Evolutionary conservation across 2,113 vertebrate species (phyloP), one percentile per base, ranked within the genome.

Genomic region (Alectura lathami): DNA sequence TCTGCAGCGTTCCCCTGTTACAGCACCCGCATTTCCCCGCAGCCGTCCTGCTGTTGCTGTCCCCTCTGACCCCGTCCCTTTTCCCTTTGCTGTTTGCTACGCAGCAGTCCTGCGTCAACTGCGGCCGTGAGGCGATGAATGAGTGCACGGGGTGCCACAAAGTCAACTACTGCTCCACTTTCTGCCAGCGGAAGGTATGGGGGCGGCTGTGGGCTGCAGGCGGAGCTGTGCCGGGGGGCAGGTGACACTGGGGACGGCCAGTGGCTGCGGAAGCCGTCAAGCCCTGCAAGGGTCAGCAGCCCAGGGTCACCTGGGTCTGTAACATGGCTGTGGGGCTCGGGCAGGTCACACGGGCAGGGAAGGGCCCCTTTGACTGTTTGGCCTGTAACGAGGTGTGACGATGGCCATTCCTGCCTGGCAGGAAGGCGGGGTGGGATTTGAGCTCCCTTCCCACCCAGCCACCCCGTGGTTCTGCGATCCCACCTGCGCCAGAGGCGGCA

Each of bases 81-180:
- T n/a, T 82, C 50, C 0, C 48, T 83, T 21, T 96, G 77, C 77
- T 30, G 32, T 74, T 77, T 29, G 1, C 78, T 66, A 90, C 96
- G 77, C 98, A 99, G 99, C 99, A 99, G 87, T 99, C 98, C 85
- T 99, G 99, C 2, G 98, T 98, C 85, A 99, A 99, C 97, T 99
- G 99, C 1, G 99, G 99, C 4, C 98, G 99, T 3, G 98, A 99
- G 85, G 99, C 99, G 5, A 98, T 98, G 72, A 99, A 98, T 1
- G 99, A 99, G 96, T 99, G 99, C 85, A 99, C 98, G 0, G 99
- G 99, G 40, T 99, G 99, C 91, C 99, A 99, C 90, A 99, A 99
- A 83, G 99, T 99, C 96, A 99, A 99, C 98, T 99, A 99, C 98
- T 99, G 99, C 97, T 99, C 99, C 78, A 98, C 98, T 0, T 99